phyloP scores from a whole-genome alignment of 53 echinoderm and acorn worm species.

The Henricia sp. region DNA sequence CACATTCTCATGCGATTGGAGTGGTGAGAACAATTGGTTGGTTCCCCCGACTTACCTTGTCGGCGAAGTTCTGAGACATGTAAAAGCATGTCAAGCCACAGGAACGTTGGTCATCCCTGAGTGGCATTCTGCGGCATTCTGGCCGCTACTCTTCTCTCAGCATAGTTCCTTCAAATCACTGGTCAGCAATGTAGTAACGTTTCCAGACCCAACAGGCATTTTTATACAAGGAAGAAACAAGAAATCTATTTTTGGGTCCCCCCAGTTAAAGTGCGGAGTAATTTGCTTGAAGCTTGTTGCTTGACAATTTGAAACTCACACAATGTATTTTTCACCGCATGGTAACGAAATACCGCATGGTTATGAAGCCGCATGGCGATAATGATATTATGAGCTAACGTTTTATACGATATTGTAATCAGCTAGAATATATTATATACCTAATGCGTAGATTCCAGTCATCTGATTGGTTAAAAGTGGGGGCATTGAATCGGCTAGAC shows the following conservation, averaged over 20 bases:
- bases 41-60: slow-evolving; percentile 19
- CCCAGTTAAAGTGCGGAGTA: not conserved
- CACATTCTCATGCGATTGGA: slow-evolving; percentile 25
- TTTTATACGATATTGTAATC: not conserved
- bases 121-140: slow-evolving; percentile 39
- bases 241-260: not conserved
- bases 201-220: not conserved
- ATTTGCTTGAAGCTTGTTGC: not conserved
- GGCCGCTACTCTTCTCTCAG: slow-evolving; percentile 40
- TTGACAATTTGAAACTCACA: not conserved
- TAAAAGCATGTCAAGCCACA: not conserved
- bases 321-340: too few relatives aligned
- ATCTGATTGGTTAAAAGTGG: too few relatives aligned
- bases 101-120: slow-evolving; percentile 25
- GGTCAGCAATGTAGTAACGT: not conserved
- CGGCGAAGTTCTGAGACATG: not conserved
- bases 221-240: slow-evolving; percentile 10
- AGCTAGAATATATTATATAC: not conserved
- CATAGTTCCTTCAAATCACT: not conserved
- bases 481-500: too few relatives aligned
- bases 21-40: slow-evolving; percentile 23
- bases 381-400: not conserved
- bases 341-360: not conserved
- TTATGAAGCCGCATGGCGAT: slow-evolving; percentile 10
- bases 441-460: too few relatives aligned